Evolutionary conservation across 2,797 vertebrate species (phyloP).

Genomic region (Centroberyx gerrardi): DNA sequence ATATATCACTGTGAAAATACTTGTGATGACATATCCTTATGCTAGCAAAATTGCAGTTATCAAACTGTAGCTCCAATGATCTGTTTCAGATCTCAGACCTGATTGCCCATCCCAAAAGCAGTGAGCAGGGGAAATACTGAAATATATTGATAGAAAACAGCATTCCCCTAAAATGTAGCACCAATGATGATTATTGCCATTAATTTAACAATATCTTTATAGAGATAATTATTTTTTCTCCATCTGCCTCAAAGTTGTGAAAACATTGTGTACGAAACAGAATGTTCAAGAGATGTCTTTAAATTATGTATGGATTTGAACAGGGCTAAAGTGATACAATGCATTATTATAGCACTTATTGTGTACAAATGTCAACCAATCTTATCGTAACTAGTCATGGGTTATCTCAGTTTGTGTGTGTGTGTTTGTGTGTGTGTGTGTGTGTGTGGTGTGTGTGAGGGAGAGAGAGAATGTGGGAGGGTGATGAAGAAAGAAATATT

Average conservation of each 20-base stretch:
- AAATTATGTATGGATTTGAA: no score
- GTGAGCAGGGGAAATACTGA: background rate
- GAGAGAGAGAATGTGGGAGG: no score
- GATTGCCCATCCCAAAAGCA: background rate
- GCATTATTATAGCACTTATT: no score
- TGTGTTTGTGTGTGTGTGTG: slow-evolving; percentile 22
- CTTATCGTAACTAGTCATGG: background rate
- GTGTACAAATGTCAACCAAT: background rate
- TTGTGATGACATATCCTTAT: slow-evolving; percentile 13
- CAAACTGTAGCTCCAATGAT: slow-evolving; percentile 28
- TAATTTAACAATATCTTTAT: no score
- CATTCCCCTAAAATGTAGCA: no score
- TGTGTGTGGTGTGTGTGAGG: background rate
- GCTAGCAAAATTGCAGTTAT: slow-evolving; percentile 27
- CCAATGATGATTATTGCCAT: no score
- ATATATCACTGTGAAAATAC: slow-evolving; percentile 55
- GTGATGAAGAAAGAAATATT: background rate
- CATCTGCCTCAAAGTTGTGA: no score
- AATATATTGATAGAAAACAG: no score
- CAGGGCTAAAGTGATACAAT: no score
- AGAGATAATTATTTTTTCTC: no score
- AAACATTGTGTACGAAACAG: no score
- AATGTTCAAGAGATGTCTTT: no score
- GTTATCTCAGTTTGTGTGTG: slow-evolving; percentile 1
- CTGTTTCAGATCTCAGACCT: slow-evolving; percentile 47